phyloP scores from a whole-genome alignment of 2,797 vertebrate genomes.

The Lemur catta region DNA sequence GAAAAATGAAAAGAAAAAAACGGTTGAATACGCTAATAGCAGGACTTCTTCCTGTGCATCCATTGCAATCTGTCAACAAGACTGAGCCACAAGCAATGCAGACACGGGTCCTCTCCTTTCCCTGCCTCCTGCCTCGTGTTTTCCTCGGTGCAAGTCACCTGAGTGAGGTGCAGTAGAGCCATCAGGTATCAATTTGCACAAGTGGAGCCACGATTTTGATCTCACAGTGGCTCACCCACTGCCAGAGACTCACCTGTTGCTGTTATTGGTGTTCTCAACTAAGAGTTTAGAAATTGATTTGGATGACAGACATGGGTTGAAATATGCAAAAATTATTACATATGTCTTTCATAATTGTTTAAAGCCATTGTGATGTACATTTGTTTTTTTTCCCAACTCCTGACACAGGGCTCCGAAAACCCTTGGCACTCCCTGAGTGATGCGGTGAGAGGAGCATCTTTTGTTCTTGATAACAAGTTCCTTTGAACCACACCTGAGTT shows the following conservation, averaged over 20 bases:
- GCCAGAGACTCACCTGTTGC: too few relatives aligned
- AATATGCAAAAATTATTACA: background rate
- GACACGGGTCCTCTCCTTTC: background rate
- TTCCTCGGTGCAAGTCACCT: too few relatives aligned
- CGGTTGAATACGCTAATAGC: background rate
- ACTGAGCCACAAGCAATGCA: background rate
- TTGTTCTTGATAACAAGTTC: background rate
- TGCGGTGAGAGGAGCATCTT: background rate
- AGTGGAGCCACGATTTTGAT: background rate
- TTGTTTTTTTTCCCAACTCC: background rate
- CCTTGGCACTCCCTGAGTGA: background rate
- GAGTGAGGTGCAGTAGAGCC: rapidly evolving
- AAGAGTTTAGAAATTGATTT: background rate
- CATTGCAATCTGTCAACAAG: background rate
- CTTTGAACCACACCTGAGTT: background rate
- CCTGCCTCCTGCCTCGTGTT: background rate
- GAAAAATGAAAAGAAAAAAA: background rate
- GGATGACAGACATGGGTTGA: background rate
- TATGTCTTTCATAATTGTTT: background rate
- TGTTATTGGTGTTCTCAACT: background rate
- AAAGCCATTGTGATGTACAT: background rate
- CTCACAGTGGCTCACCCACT: background rate
- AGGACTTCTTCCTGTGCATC: background rate
- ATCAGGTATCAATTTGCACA: background rate
- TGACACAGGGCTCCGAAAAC: background rate